A percentile compares a stretch with the other conserved stretches of the same genome.
Evolutionary conservation across 2,888 invertebrate genomes (phyloP).

Genomic region (Epistrophe eligans): DNA sequence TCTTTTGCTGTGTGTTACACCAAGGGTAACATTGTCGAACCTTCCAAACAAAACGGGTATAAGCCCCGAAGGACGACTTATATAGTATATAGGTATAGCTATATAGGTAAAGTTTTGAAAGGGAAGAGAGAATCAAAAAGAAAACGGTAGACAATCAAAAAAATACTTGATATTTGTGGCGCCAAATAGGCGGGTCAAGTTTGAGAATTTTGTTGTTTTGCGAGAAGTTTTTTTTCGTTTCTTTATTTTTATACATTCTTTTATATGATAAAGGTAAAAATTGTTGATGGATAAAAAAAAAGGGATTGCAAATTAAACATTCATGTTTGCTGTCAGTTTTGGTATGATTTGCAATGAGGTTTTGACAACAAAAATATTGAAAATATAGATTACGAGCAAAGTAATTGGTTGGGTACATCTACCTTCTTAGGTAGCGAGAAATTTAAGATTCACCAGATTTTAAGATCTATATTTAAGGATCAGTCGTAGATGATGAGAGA

Average conservation of each 20-base stretch:
- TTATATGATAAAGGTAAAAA: slow-evolving; percentile 16
- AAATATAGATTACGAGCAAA: background rate
- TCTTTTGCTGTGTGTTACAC: slow-evolving; percentile 38
- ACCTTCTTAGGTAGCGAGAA: too few relatives aligned
- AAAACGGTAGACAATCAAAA: slow-evolving; percentile 73
- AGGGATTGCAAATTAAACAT: slow-evolving; percentile 70
- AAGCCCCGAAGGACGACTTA: slow-evolving; percentile 19
- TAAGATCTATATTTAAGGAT: too few relatives aligned
- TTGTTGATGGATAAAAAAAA: slow-evolving; percentile 29
- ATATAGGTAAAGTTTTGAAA: background rate
- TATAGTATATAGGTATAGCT: slow-evolving; percentile 1
- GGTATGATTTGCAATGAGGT: slow-evolving; percentile 25
- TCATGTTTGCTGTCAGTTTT: slow-evolving; percentile 61
- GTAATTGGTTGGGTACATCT: background rate
- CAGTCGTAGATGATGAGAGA: too few relatives aligned
- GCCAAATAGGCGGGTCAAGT: slow-evolving; percentile 75
- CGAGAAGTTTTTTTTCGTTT: background rate
- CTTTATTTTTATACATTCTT: slow-evolving; percentile 10
- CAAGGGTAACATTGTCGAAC: slow-evolving; percentile 50
- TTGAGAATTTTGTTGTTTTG: slow-evolving; percentile 52
- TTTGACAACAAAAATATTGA: background rate
- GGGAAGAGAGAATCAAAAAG: slow-evolving; percentile 47
- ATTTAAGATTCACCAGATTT: too few relatives aligned
- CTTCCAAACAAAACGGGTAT: slow-evolving; percentile 25
- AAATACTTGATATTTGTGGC: slow-evolving; percentile 74